These are phyloP conservation scores for Stenodema calcarata DNA, from an alignment of 2,888 invertebrate species.

Conservation along the genomic window DNA sequence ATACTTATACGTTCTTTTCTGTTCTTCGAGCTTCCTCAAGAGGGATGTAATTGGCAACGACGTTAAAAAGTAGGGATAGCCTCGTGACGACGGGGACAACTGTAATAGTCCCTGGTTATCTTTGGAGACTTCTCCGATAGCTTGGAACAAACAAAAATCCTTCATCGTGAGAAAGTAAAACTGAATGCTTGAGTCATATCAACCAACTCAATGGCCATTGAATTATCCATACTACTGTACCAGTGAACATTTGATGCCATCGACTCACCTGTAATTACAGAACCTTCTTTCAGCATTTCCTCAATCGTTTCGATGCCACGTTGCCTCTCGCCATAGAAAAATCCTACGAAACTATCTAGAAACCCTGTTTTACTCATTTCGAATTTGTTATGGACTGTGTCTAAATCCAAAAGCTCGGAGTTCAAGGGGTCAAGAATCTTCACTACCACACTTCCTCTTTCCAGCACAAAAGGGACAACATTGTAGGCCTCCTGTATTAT, in stretches of 20 bases:
- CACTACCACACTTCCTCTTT: conserved; percentile 68
- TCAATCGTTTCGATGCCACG: conserved; percentile 87
- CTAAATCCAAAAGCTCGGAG: conserved; percentile 78
- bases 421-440: conserved; percentile 78
- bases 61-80: conserved; percentile 78
- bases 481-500: conserved; percentile 80
- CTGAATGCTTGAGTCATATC: neutral
- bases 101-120: conserved; percentile 68
- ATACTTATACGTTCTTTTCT: conserved; percentile 70
- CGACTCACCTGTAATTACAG: conserved; percentile 74
- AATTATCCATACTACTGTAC: neutral
- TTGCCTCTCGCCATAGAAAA: conserved; percentile 70
- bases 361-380: conserved; percentile 78
- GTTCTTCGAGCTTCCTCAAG: conserved; percentile 67
- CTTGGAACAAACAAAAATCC: conserved; percentile 60
- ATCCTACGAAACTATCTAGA: conserved; percentile 80
- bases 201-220: neutral
- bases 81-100: conserved; percentile 76
- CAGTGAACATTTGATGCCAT: too few species aligned
- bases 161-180: neutral
- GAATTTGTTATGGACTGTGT: conserved; percentile 82
- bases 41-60: conserved; percentile 78
- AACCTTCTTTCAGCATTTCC: conserved; percentile 82
- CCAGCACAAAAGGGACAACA: conserved; percentile 79
- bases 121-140: conserved; percentile 76